Evolutionary conservation across 2,888 invertebrate genomes (phyloP), one percentile per base, ranked within the genome.

Genomic region (Zelleria hepariella): DNA sequence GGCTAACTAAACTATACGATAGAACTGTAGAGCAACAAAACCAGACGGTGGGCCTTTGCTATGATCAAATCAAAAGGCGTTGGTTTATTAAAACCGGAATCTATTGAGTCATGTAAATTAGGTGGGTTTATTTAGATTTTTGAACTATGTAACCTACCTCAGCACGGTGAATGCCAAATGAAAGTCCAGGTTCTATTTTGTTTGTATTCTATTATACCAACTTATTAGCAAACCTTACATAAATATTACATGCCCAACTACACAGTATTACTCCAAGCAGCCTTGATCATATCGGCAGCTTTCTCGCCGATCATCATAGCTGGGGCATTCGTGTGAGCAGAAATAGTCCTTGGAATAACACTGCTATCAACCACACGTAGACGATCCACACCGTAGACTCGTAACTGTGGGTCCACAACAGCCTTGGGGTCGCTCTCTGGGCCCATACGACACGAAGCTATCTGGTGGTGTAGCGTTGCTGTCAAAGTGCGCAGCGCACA

Each of bases 371-470:
- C 92, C 0, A 94, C 93, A 10, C 94, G 86, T 49, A 94, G 74
- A 2, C 81, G 82, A 5, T 86, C 70, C 0, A 93, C 75, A 0
- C 93, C 93, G 65, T 91, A 84, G 0, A 94, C 93, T 63, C 89
- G 86, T 21, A 93, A 75, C 63, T 91, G 85, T 2, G 91, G 88
- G 71, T 92, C 91, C 0, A 94, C 93, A 1, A 94, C 92, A 0
- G 93, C 91, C 0, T 78, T 82, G 0, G 90, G 87, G 68, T 94
- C 93, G 0, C 73, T 80, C 0, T 72, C 72, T 0, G 93, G 91
- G 0, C 94, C 94, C 94, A 94, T 94, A 68, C 92, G 93, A 64
- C 92, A 92, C 0, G 94, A 93, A 5, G 92, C 92, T 62, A 91
- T 88, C 66, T 92, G 92, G 73, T 93, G 93, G 68, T 92, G 92